These are phyloP conservation scores for Thysanoteuthis rhombus DNA, from an alignment of 2,888 invertebrate genomes.

Conservation along the genomic window DNA sequence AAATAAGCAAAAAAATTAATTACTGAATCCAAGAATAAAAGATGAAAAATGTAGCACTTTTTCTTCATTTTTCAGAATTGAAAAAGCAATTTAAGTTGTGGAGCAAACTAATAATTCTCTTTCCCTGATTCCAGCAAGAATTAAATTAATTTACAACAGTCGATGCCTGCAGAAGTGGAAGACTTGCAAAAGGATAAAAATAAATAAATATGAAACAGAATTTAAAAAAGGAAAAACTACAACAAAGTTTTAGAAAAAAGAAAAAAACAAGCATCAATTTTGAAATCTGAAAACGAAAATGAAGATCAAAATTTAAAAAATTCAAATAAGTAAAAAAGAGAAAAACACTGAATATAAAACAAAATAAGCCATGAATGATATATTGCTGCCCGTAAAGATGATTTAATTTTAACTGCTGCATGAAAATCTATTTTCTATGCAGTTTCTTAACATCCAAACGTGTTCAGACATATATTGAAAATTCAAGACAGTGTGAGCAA, in stretches of 20 bases:
- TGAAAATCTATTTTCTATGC: slow-evolving; percentile 14
- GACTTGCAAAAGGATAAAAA: slow-evolving; percentile 15
- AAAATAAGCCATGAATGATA: slow-evolving; percentile 13
- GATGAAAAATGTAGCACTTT: background rate
- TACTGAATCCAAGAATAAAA: background rate
- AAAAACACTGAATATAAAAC: background rate
- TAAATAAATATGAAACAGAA: slow-evolving; percentile 20
- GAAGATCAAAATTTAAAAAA: background rate
- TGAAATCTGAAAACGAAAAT: background rate
- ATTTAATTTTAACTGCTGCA: slow-evolving; percentile 31
- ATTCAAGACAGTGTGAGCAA: background rate
- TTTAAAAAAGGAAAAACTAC: background rate
- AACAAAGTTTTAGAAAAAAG: background rate
- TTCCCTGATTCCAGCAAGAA: slow-evolving; percentile 22
- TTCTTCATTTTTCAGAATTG: slow-evolving; percentile 12
- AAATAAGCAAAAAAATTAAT: background rate
- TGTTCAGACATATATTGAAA: slow-evolving; percentile 12
- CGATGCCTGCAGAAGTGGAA: slow-evolving; percentile 18
- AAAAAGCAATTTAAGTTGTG: slow-evolving; percentile 18
- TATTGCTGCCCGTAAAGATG: slow-evolving; percentile 31
- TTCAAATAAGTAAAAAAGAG: background rate
- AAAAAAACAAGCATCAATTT: background rate
- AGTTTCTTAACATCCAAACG: slow-evolving; percentile 12
- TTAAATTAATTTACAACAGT: slow-evolving; percentile 31
- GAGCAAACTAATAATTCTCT: slow-evolving; percentile 27